These are phyloP conservation scores for Penelope pileata DNA, from an alignment of 2,113 vertebrate genomes.

Conservation along the genomic window DNA sequence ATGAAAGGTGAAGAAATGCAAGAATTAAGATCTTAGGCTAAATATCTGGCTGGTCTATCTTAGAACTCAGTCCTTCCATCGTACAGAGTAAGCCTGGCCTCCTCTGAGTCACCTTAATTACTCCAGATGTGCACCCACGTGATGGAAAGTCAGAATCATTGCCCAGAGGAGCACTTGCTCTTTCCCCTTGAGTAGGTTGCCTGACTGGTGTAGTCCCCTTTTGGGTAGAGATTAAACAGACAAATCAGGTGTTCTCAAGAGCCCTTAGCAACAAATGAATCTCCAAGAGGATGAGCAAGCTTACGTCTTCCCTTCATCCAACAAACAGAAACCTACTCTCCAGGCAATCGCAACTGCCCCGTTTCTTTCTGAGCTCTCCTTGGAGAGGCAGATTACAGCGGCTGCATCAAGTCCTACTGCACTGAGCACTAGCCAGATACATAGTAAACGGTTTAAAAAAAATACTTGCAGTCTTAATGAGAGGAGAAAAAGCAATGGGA, in stretches of 20 bases:
- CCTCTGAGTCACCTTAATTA: neutral
- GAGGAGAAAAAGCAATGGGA: neutral
- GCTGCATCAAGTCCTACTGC: neutral
- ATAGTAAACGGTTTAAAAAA: neutral
- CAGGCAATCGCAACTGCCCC: neutral
- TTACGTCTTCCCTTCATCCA: neutral
- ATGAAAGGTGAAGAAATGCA: neutral
- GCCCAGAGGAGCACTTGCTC: neutral
- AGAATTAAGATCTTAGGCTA: neutral
- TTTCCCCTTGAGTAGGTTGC: neutral
- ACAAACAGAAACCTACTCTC: neutral
- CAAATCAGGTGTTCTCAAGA: neutral
- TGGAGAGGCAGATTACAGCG: neutral
- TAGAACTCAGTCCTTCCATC: neutral
- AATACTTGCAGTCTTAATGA: neutral
- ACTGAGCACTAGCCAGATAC: neutral
- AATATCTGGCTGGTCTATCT: neutral
- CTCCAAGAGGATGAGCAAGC: neutral
- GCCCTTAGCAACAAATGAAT: neutral
- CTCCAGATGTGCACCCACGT: neutral
- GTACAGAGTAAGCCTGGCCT: neutral
- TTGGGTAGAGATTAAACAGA: neutral
- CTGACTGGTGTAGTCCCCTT: neutral
- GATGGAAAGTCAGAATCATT: neutral
- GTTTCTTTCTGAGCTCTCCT: neutral